A percentile compares a stretch with the other conserved stretches of the same genome.
Conservation (phyloP, 2,888 invertebrate species). For the Drosophila neoperkinsi region DNA sequence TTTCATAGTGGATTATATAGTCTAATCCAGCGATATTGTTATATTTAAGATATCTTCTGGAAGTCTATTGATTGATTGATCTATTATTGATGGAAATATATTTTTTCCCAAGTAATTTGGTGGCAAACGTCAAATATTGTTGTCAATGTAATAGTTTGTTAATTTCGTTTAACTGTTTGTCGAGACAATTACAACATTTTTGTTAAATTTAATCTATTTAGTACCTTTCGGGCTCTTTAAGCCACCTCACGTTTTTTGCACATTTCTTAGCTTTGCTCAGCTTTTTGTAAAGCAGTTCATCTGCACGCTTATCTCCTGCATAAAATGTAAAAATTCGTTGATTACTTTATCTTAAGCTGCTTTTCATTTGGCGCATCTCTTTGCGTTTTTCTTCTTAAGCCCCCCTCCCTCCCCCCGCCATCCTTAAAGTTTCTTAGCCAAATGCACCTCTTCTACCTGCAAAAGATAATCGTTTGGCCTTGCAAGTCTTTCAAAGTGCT, state of each 20-base stretch:
- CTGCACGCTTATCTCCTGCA: slow-evolving; percentile 41
- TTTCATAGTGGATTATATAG: not conserved
- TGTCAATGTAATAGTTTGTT: not conserved
- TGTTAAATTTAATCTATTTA: not conserved
- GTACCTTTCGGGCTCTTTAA: not conserved
- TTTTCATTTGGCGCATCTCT: slow-evolving; percentile 51
- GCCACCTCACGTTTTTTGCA: not conserved
- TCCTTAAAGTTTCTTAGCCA: not conserved
- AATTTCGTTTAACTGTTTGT: not conserved
- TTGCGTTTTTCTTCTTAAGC: slow-evolving; percentile 5
- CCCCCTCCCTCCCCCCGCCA: fast-evolving
- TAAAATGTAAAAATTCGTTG: slow-evolving; percentile 42
- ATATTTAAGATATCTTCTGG: not conserved
- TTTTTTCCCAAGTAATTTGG: not conserved
- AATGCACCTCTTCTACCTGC: slow-evolving; percentile 44
- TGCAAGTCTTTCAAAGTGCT: slow-evolving; percentile 23
- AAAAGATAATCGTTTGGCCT: slow-evolving; percentile 47
- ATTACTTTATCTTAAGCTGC: slow-evolving; percentile 58
- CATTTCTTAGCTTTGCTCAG: slow-evolving; percentile 12
- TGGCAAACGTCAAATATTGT: not conserved
- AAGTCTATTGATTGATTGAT: not conserved
- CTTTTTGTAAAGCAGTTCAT: slow-evolving; percentile 35
- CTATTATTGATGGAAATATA: too few species aligned
- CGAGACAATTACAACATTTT: not conserved
- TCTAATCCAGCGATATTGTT: not conserved